A percentile compares a stretch with the other conserved stretches of the same genome.
Evolutionary conservation across 2,797 vertebrate species (phyloP).

Genomic region (Eremophila alpestris): DNA sequence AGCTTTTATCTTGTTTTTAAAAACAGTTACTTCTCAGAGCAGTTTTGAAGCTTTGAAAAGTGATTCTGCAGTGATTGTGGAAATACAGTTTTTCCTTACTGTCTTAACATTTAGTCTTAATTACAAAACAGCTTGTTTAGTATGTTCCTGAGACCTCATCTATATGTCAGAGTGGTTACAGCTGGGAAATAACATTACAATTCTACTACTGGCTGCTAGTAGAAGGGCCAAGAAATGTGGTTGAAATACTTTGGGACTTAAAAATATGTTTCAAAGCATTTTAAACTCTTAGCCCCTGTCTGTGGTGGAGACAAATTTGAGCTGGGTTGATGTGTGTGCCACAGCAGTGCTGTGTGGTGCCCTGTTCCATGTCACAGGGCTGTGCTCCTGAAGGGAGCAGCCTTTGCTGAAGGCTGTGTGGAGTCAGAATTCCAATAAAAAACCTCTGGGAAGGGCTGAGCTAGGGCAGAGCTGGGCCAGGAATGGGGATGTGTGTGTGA

Average conservation of each 20-base stretch:
- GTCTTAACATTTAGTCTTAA: neutral
- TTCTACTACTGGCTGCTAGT: neutral
- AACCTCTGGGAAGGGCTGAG: neutral
- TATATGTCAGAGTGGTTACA: neutral
- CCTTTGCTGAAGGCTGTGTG: neutral
- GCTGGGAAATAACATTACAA: neutral
- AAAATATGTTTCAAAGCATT: neutral
- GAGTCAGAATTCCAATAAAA: neutral
- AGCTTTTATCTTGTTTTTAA: neutral
- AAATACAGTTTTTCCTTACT: neutral
- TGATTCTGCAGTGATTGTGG: neutral
- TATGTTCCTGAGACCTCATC: neutral
- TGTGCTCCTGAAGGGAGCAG: neutral
- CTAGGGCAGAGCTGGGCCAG: neutral
- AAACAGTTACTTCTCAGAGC: neutral
- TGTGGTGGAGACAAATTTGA: neutral
- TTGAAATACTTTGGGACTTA: neutral
- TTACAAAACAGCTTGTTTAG: neutral
- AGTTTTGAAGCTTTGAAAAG: neutral
- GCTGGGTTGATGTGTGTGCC: neutral
- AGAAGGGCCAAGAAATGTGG: neutral
- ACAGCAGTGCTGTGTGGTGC: neutral
- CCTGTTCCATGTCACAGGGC: neutral
- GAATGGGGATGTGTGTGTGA: rapidly evolving
- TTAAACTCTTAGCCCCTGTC: neutral